Percentiles rank a stretch among this genome's conserved stretches.
Evolutionary conservation across 2,797 vertebrate genomes (phyloP).

Genomic region (Sparidentex hasta): DNA sequence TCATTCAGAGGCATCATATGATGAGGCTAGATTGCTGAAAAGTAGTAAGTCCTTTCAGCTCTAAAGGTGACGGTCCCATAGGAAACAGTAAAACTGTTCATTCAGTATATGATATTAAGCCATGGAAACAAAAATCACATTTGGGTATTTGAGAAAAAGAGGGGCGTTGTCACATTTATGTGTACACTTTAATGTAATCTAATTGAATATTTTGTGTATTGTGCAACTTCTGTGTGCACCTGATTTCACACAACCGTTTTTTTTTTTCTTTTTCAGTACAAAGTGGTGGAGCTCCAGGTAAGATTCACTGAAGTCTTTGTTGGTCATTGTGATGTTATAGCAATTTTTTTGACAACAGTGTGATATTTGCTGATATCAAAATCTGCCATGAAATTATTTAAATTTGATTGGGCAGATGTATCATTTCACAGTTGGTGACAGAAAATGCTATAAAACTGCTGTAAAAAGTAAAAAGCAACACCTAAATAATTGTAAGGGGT

Average conservation of each 20-base stretch:
- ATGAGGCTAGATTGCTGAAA: neutral
- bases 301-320: constrained; percentile 11
- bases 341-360: too few species aligned
- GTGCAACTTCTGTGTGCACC: neutral
- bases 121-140: neutral
- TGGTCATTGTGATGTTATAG: too few species aligned
- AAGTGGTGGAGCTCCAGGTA: constrained; percentile 79
- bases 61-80: neutral
- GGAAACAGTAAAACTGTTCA: neutral
- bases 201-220: neutral
- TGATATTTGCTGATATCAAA: too few species aligned
- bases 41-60: constrained; percentile 8
- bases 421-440: too few species aligned
- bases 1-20: constrained; percentile 16
- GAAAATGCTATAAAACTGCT: too few species aligned
- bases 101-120: neutral
- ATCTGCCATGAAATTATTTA: too few species aligned
- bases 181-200: neutral
- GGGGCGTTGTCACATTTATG: neutral
- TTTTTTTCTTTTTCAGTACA: constrained; percentile 74
- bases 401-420: too few species aligned
- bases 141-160: neutral
- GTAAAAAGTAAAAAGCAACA: too few species aligned
- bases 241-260: constrained; percentile 9
- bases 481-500: too few species aligned